Evolutionary conservation across 2,113 vertebrate species (phyloP).

Genomic region (Brevimyrus niger): DNA sequence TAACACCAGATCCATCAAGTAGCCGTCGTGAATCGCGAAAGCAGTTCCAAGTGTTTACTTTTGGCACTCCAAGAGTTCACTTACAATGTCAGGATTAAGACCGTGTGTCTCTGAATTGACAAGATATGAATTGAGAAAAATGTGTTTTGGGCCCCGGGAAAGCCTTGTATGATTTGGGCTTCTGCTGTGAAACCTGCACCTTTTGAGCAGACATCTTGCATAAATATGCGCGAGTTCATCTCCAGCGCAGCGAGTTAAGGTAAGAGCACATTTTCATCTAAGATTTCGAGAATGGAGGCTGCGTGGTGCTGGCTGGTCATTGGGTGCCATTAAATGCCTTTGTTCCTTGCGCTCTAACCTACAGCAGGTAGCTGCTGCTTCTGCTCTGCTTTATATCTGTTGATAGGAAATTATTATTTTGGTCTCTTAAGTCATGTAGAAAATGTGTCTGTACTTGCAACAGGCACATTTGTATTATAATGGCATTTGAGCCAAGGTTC

Average conservation of each 20-base stretch:
- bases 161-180: background rate
- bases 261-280: background rate
- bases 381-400: background rate
- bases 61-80: background rate
- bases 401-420: background rate
- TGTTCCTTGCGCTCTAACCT: background rate
- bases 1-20: constrained; percentile 25
- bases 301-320: background rate
- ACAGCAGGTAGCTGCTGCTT: background rate
- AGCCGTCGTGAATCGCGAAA: background rate
- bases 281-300: background rate
- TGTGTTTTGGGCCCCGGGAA: background rate
- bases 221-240: background rate
- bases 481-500: background rate
- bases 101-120: constrained; percentile 6
- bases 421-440: background rate
- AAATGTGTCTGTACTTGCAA: background rate
- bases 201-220: background rate
- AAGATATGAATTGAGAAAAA: background rate
- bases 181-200: background rate
- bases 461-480: background rate
- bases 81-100: background rate
- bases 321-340: background rate
- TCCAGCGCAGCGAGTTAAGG: constrained; percentile 2
- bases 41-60: background rate